Conservation (phyloP, 2,113 vertebrate species). For the Entomyzon cyanotis region DNA sequence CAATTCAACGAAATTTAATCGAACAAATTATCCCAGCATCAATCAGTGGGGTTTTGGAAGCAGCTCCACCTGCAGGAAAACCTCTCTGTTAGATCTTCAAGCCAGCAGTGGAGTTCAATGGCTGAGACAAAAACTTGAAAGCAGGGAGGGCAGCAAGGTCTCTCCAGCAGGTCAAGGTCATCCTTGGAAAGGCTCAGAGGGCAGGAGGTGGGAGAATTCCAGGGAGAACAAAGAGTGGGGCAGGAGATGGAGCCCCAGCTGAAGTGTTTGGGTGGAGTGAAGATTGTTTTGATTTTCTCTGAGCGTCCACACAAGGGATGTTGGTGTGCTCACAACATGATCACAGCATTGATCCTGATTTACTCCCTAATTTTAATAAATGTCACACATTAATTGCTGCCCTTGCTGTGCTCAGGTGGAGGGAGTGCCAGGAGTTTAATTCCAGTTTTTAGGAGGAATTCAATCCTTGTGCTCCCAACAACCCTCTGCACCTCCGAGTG, state of each 20-base stretch:
- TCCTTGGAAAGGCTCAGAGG: not conserved
- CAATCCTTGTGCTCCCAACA: fast-evolving
- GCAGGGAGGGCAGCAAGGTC: not conserved
- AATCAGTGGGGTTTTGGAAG: not conserved
- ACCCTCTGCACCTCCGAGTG: not conserved
- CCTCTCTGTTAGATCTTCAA: not conserved
- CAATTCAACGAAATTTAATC: not conserved
- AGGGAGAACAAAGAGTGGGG: not conserved
- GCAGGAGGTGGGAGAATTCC: not conserved
- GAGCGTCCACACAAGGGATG: not conserved
- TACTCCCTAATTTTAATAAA: not conserved
- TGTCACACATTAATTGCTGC: not conserved
- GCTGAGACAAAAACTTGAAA: not conserved
- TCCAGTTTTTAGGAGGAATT: not conserved
- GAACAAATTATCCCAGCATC: not conserved
- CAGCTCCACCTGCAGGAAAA: not conserved
- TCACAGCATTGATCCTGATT: not conserved
- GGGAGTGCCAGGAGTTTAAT: not conserved
- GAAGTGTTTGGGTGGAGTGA: not conserved
- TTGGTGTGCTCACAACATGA: not conserved
- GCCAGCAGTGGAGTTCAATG: not conserved
- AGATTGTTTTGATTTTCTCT: not conserved
- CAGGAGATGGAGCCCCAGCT: not conserved
- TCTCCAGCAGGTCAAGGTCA: not conserved
- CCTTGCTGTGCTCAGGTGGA: not conserved